Conservation (phyloP, 64 coral and sea anemone genomes). For the Porites lutea region DNA sequence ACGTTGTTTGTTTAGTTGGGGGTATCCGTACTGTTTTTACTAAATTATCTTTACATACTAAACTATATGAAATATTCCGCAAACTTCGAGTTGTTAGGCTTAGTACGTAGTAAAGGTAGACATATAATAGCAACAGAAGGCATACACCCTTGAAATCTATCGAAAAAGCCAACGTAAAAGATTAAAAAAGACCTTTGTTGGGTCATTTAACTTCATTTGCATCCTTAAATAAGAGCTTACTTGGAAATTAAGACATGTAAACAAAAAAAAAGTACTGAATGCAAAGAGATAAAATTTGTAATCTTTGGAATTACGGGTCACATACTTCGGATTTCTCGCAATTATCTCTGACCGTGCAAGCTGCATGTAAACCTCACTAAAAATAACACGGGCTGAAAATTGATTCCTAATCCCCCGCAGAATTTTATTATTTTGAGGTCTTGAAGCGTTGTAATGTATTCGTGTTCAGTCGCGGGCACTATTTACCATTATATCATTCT, state of each 20-base stretch:
- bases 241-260: constrained; percentile 37
- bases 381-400: not conserved
- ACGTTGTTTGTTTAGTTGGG: not conserved
- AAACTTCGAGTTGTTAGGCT: too few species aligned
- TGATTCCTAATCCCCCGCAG: constrained; percentile 7
- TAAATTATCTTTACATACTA: not conserved
- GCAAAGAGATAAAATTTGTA: not conserved
- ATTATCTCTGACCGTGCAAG: not conserved
- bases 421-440: not conserved
- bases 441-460: constrained; percentile 2
- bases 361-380: not conserved
- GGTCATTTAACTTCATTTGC: not conserved
- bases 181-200: not conserved
- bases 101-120: too few species aligned
- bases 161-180: not conserved
- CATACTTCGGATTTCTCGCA: not conserved
- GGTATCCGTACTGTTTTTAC: not conserved
- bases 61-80: too few species aligned
- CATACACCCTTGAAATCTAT: not conserved
- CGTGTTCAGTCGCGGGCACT: not conserved
- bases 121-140: not conserved
- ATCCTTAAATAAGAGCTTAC: not conserved
- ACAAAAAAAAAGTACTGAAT: not conserved
- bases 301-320: not conserved
- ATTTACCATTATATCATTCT: not conserved